These are phyloP conservation scores for Calidris pygmaea DNA, from an alignment of 2,113 vertebrate species.

Conservation along the genomic window DNA sequence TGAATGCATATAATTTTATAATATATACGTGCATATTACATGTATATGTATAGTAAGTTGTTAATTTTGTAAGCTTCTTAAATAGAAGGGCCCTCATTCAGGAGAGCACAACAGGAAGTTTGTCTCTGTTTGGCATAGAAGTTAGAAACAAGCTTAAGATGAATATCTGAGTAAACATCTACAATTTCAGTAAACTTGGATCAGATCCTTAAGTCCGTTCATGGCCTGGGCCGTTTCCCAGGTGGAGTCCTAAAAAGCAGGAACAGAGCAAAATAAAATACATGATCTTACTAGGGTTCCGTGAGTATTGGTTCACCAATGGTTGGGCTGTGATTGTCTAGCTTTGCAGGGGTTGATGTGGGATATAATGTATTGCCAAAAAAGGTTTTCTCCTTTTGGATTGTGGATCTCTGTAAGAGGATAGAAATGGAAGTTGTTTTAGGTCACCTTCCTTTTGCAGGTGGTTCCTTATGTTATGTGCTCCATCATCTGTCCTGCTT, in stretches of 20 bases:
- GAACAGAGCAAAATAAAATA: background rate
- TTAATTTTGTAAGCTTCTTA: background rate
- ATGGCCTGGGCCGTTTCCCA: background rate
- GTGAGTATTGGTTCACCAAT: rapidly evolving
- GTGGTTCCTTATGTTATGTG: background rate
- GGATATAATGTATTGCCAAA: background rate
- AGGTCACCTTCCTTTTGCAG: background rate
- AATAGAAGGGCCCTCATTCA: background rate
- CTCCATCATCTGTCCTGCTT: background rate
- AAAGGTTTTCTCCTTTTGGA: background rate
- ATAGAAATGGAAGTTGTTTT: background rate
- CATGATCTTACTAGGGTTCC: background rate
- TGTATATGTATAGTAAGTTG: background rate
- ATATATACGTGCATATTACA: background rate
- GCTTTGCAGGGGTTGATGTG: background rate
- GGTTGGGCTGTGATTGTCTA: background rate
- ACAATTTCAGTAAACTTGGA: background rate
- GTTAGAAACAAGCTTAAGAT: background rate
- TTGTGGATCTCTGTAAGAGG: background rate
- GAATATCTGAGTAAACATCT: background rate
- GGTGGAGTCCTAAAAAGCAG: background rate
- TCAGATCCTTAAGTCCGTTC: background rate
- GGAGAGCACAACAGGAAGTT: background rate
- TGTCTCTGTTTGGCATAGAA: background rate
- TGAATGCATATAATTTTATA: background rate